Percentiles rank a stretch among this genome's conserved stretches.
Evolutionary conservation across 1,140 invertebrate genomes (phyloP).

Genomic region (Orussus abietinus): DNA sequence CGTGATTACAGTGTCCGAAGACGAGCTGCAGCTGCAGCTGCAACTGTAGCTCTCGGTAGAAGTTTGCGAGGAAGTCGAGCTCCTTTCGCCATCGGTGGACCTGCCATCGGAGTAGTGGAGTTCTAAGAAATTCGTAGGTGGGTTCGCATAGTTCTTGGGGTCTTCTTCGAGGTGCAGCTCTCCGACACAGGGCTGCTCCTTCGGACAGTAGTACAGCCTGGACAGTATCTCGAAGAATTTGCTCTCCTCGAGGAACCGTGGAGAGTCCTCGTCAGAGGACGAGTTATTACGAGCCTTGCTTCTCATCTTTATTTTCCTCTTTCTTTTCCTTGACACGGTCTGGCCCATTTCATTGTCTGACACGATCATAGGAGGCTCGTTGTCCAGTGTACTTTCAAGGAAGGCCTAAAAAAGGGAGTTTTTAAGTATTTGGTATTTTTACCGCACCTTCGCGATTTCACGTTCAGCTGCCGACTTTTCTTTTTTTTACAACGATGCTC

Average conservation of each 20-base stretch:
- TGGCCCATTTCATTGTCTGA: not conserved
- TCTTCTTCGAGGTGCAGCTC: not conserved
- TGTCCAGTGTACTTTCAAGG: too few species aligned
- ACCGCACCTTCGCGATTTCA: too few species aligned
- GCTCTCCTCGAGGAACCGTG: too few species aligned
- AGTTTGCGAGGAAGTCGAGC: not conserved
- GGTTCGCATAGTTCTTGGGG: constrained; percentile 2
- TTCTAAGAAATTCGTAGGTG: not conserved
- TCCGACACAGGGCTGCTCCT: not conserved
- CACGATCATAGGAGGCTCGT: constrained; percentile 1
- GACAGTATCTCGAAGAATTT: constrained; percentile 3
- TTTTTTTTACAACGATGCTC: too few species aligned
- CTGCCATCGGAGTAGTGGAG: constrained; percentile 10
- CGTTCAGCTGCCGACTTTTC: too few species aligned
- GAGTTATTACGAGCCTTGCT: too few species aligned
- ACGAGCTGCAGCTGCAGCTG: not conserved
- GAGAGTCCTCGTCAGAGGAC: too few species aligned
- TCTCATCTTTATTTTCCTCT: not conserved
- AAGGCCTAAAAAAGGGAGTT: too few species aligned
- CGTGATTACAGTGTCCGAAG: constrained; percentile 1
- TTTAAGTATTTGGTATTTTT: too few species aligned
- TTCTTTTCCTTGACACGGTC: not conserved
- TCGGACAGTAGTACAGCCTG: constrained; percentile 6
- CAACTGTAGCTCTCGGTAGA: not conserved
- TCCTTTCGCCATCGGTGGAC: not conserved